These are phyloP conservation scores for Kryptolebias ocellatus DNA, from an alignment of 2,797 vertebrate genomes.

Conservation along the genomic window DNA sequence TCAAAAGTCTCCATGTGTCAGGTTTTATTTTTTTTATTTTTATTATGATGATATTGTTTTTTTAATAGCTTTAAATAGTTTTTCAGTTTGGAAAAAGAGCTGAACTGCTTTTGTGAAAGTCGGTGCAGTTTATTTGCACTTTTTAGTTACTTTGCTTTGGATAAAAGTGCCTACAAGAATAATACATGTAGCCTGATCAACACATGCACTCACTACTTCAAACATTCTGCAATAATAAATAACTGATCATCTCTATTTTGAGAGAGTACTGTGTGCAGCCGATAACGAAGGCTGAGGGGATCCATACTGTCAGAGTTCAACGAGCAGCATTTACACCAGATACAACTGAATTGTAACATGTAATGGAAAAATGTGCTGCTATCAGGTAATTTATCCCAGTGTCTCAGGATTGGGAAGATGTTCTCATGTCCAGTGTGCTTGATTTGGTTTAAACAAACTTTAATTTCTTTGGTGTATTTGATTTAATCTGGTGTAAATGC, in stretches of 20 bases:
- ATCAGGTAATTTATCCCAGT: not conserved
- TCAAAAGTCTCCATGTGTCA: not conserved
- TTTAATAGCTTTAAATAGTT: not conserved
- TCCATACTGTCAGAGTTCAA: too few relatives aligned
- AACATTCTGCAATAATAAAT: too few relatives aligned
- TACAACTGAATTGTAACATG: not conserved
- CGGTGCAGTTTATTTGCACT: not conserved
- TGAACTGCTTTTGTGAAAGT: not conserved
- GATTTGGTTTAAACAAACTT: not conserved
- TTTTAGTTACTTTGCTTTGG: too few relatives aligned
- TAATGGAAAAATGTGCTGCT: not conserved
- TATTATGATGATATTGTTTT: not conserved
- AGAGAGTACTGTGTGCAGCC: not conserved
- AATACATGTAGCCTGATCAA: not conserved
- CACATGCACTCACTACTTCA: too few relatives aligned
- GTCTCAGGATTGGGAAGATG: not conserved
- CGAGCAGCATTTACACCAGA: too few relatives aligned
- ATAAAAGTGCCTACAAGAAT: not conserved
- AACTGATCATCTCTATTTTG: too few relatives aligned
- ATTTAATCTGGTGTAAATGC: not conserved
- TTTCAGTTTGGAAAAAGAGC: not conserved
- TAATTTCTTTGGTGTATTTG: not conserved
- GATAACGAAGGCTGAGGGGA: not conserved
- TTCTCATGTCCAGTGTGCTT: not conserved
- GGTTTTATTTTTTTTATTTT: too few relatives aligned